These are phyloP conservation scores for Drosophila prolongata DNA, from an alignment of 2,888 invertebrate species.

Conservation along the genomic window DNA sequence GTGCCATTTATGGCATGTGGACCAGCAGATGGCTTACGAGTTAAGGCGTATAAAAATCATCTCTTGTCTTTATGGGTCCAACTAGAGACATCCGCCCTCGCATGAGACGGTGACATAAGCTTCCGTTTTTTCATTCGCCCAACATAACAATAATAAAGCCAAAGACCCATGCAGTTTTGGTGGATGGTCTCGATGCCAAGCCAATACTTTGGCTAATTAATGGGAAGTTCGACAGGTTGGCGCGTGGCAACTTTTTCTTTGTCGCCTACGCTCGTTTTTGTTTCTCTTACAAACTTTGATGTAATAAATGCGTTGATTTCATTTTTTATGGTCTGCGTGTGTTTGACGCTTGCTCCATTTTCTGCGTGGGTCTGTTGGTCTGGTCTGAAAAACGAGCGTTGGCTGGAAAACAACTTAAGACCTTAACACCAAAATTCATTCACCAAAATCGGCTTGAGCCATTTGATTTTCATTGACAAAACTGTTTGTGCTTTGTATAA, in stretches of 20 bases:
- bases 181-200: conserved; percentile 1
- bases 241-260: conserved; percentile 58
- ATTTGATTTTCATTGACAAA: conserved; percentile 55
- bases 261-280: conserved; percentile 31
- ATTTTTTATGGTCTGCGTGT: conserved; percentile 16
- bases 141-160: conserved; percentile 7
- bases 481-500: conserved; percentile 10
- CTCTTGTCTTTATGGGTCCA: conserved; percentile 54
- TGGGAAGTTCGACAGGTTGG: conserved; percentile 52
- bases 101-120: conserved; percentile 63
- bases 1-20: conserved; percentile 52
- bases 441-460: conserved; percentile 42
- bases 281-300: conserved; percentile 7
- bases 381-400: conserved; percentile 54
- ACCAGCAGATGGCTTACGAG: conserved; percentile 50
- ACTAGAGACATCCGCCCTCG: conserved; percentile 58
- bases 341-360: conserved; percentile 18
- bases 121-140: conserved; percentile 31
- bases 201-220: conserved; percentile 58
- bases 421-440: conserved; percentile 47
- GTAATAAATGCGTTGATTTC: conserved; percentile 11
- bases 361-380: conserved; percentile 49
- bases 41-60: conserved; percentile 39
- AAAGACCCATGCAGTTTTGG: not conserved
- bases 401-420: conserved; percentile 43